phyloP scores from a whole-genome alignment of 2,113 vertebrate genomes.

The Tursiops truncatus region DNA sequence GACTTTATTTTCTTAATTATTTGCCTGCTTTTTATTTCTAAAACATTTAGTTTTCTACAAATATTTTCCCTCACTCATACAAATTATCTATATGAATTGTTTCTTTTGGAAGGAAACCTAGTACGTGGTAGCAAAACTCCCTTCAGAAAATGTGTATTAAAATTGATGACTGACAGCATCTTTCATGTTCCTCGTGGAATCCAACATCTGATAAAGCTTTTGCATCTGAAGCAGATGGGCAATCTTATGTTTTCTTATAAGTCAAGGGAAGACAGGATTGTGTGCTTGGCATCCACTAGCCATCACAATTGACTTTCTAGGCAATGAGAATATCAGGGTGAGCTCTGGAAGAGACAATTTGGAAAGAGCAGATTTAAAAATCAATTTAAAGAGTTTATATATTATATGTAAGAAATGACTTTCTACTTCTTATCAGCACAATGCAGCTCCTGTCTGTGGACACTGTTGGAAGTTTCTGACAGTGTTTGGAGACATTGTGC shows the following conservation, averaged over 20 bases:
- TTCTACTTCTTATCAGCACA: constrained; percentile 84
- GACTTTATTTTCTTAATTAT: background rate
- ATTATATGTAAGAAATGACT: constrained; percentile 75
- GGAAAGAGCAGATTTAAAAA: constrained; percentile 75
- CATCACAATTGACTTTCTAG: constrained; percentile 69
- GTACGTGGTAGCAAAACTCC: background rate
- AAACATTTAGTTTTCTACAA: background rate
- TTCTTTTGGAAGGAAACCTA: background rate
- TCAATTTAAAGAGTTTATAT: constrained; percentile 82
- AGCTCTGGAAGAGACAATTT: constrained; percentile 78
- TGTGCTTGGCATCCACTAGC: constrained; percentile 57
- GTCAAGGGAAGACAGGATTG: constrained; percentile 32
- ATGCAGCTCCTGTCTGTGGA: constrained; percentile 78
- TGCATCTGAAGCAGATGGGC: background rate
- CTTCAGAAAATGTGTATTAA: constrained; percentile 29
- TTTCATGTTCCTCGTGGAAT: background rate
- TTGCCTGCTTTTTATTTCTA: constrained; percentile 2
- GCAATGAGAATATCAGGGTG: constrained; percentile 68
- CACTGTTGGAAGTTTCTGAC: constrained; percentile 79
- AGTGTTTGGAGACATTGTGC: constrained; percentile 73
- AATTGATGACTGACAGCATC: background rate
- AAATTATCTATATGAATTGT: background rate
- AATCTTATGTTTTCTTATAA: constrained; percentile 57
- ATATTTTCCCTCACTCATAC: background rate
- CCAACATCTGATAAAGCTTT: constrained; percentile 41